These are phyloP conservation scores for Falcunculus frontatus DNA, from an alignment of 2,113 vertebrate genomes.

Conservation along the genomic window DNA sequence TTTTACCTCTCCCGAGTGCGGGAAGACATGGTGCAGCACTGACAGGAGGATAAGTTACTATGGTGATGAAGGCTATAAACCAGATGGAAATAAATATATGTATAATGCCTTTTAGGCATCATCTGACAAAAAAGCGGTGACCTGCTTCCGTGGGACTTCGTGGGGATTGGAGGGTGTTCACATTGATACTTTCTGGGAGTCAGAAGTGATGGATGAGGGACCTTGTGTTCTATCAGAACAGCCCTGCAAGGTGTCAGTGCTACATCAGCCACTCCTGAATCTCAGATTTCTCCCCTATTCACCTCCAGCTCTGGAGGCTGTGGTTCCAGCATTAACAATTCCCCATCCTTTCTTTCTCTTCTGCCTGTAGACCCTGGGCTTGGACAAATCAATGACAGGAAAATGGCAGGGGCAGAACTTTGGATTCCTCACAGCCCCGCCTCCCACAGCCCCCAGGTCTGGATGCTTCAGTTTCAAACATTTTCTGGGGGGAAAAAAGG, in stretches of 20 bases:
- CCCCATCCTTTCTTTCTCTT: fast-evolving
- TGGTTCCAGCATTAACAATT: neutral
- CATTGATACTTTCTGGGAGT: neutral
- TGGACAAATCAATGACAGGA: no score
- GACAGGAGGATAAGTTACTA: conserved; percentile 25
- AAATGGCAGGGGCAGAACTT: neutral
- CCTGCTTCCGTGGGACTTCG: neutral
- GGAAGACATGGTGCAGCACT: neutral
- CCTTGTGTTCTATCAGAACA: neutral
- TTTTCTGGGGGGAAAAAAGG: fast-evolving
- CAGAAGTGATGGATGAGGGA: neutral
- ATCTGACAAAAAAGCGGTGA: neutral
- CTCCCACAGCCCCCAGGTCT: neutral
- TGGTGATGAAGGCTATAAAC: conserved; percentile 11
- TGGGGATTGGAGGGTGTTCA: neutral
- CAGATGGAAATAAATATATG: conserved; percentile 3
- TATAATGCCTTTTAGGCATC: neutral
- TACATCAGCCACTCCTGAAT: neutral
- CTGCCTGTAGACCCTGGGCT: neutral
- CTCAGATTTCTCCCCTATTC: fast-evolving
- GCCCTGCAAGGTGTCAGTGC: neutral
- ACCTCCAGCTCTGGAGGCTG: neutral
- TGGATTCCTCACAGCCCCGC: neutral
- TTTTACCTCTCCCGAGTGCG: neutral
- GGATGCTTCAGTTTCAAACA: neutral